A percentile compares a stretch with the other conserved stretches of the same genome.
phyloP scores from a whole-genome alignment of 2,888 invertebrate species.

The Unio delphinus region DNA sequence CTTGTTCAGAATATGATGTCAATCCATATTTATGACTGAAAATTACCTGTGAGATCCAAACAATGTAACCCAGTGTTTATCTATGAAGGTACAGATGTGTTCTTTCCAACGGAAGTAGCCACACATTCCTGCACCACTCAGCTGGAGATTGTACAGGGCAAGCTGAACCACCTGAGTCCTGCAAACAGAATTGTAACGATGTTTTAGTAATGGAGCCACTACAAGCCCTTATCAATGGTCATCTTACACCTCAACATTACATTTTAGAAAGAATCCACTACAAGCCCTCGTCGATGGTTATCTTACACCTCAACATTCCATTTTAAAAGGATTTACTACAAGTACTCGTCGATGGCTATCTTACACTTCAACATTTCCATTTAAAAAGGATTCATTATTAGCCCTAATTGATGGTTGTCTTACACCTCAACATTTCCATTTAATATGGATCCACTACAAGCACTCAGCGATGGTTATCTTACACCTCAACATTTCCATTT shows the following conservation, averaged over 20 bases:
- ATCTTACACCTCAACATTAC: too few species aligned
- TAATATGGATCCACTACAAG: not conserved
- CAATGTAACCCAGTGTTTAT: slow-evolving; percentile 83
- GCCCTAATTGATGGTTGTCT: too few species aligned
- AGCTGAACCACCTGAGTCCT: slow-evolving; percentile 84
- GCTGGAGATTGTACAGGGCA: slow-evolving; percentile 83
- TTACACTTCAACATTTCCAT: too few species aligned
- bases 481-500: too few species aligned
- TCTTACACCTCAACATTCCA: too few species aligned
- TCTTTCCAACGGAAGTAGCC: slow-evolving; percentile 91
- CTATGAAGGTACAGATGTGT: slow-evolving; percentile 86
- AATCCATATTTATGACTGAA: not conserved
- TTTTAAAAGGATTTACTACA: not conserved
- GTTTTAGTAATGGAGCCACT: not conserved
- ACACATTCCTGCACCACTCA: slow-evolving; percentile 81
- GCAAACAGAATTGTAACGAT: slow-evolving; percentile 47
- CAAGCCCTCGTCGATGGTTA: too few species aligned
- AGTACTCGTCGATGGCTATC: too few species aligned
- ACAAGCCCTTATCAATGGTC: too few species aligned
- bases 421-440: too few species aligned
- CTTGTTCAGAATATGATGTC: not conserved
- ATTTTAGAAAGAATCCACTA: too few species aligned
- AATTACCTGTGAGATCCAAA: slow-evolving; percentile 75
- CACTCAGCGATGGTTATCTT: too few species aligned
- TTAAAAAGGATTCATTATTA: not conserved